Evolutionary conservation across 2,888 invertebrate genomes (phyloP), one percentile per base, ranked within the genome.

Genomic region (Rhyacophila evoluta): DNA sequence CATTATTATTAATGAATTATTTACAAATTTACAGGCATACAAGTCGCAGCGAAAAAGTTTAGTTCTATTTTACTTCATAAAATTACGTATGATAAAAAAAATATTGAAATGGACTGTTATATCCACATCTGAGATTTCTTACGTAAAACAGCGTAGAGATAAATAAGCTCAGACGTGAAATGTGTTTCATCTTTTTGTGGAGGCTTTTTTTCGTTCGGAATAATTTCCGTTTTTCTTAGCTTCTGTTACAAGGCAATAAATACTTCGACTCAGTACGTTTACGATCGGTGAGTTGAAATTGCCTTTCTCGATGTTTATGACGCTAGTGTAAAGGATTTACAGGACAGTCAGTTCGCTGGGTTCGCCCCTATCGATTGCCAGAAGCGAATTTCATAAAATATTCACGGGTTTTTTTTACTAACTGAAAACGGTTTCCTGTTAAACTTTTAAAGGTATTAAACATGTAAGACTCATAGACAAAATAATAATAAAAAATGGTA

Each of bases 271-370:
- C 74, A 39, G 55, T 39, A 74, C 74, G 41, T 74, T 74, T 74
- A 74, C 41, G 74, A 74, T 74, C 74, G 74, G 74, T 74, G 74
- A 74, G 74, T 67, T 55, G 74, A 74, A 74, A 74, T 74, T 77
- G 72, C 27, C 37, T 77, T 29, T 72, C 72, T 41, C 33, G 28
- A 39, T 41, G 36, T 77, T 77, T 72, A 77, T 41, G 72, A 41
- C 72, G 36, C 72, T 15, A 67, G 67, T 72, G 67, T 12, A 75
- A 55, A 68, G 67, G 68, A 73, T 73, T 55, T 55, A 55, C 55
- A 55, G 55, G 55, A 55, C 55, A 55, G 15, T 55, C 55, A 55
- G 55, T 8, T n/a, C 19, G 55, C 5, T 8, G 55, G 55, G 55
- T 55, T 19, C 10, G 10, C 75, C 69, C n/a, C 38, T 37, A 37